A percentile compares a stretch with the other conserved stretches of the same genome.
Evolutionary conservation across 2,797 vertebrate genomes (phyloP).

Genomic region (Coendou prehensilis): DNA sequence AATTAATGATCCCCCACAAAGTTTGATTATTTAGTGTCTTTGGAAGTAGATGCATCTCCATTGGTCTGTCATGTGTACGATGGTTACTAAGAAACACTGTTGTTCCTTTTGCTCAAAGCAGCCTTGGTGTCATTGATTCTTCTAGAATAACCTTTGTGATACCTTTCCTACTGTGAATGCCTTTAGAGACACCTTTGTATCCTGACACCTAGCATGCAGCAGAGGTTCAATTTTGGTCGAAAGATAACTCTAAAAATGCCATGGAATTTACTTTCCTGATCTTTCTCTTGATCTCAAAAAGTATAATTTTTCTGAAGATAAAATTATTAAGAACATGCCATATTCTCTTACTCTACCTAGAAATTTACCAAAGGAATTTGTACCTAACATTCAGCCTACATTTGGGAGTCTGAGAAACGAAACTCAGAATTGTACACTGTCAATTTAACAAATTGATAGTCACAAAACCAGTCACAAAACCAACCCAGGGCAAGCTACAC

Average conservation of each 20-base stretch:
- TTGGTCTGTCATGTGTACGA: neutral
- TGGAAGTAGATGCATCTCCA: constrained; percentile 38
- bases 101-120: neutral
- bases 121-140: neutral
- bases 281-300: neutral
- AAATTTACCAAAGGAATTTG: constrained; percentile 2
- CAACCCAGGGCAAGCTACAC: neutral
- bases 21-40: constrained; percentile 39
- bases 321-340: neutral
- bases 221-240: neutral
- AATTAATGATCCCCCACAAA: neutral
- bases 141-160: neutral
- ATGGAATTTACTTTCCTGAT: constrained; percentile 28
- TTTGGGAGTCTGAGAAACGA: neutral
- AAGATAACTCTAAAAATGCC: constrained; percentile 33
- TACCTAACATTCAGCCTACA: neutral
- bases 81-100: neutral
- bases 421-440: neutral
- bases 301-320: constrained; percentile 34
- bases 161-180: neutral
- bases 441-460: neutral
- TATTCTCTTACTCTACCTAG: constrained; percentile 12
- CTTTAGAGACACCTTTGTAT: neutral
- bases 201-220: neutral
- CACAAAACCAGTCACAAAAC: neutral